Evolutionary conservation across 2,113 vertebrate species (phyloP), one percentile per base, ranked within the genome.

Genomic region (Poecilia latipinna): DNA sequence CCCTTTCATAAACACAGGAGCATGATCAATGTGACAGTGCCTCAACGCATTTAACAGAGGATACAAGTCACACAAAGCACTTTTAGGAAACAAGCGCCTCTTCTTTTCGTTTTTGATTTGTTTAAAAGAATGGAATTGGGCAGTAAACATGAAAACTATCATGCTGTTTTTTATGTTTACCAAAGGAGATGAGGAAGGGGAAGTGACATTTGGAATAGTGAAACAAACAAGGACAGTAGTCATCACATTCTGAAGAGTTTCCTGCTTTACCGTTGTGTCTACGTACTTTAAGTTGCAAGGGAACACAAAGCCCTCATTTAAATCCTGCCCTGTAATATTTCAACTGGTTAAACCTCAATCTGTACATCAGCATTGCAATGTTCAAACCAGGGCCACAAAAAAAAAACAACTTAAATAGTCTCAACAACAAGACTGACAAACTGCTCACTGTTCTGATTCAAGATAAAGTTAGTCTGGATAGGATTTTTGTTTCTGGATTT

Each of bases 111-210:
- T 72, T 66, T 65, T 39, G 6, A 67, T 60, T 51, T 12, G 63
- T 24, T 75, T 72, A 29, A 84, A 81, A 79, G 75, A 74, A 89
- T 80, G 82, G 60, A 70, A 76, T 75, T 64, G 73, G 72, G 51
- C 68, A 64, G 89, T 89, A 94, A 93, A 92, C 92, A 93, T 89
- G 64, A 89, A 92, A 84, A 88, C 88, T 22, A 3, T 24, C 89
- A 86, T 92, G 92, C 89, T 93, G 86, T 89, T 48, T 54, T 92
- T 70, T 8, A 88, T 91, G 90, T 91, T 93, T 90, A 90, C 86
- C 74, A 77, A 70, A 80, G 75, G 67, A 83, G 67, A 66, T 75
- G 54, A 74, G 35, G 8, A 54, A 70, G 61, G 68, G 68, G 72
- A 48, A 28, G 79, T 69, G 82, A 80, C 78, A 62, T 75, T 82